Evolutionary conservation across 2,113 vertebrate genomes (phyloP), one percentile per base, ranked within the genome.

Genomic region (Onychostoma macrolepis): DNA sequence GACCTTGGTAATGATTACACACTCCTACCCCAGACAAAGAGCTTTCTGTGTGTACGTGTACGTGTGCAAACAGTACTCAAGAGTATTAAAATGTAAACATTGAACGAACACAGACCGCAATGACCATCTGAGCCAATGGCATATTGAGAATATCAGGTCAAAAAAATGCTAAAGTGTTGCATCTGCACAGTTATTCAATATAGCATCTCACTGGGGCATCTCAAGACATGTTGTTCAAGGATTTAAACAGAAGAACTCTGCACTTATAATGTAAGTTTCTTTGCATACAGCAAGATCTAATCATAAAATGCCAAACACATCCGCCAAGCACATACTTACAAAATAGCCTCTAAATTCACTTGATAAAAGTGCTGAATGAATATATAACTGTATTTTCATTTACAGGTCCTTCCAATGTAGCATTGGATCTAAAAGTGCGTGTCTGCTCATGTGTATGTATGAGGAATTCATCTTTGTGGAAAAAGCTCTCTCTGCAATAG

Each of bases 1-100:
- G 77, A 85, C 77, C 75, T 81, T 85, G 75, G 82, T 89, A 85
- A 87, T 77, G 69, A 77, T 58, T 61, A 77, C 21, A n/a, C n/a
- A 13, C 11, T 48, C 19, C 81, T 81, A 56, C 61, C 41, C 69
- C 45, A 63, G 76, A 87, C 82, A 87, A 86, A 87, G 77, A 71
- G 41, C 69, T 80, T 63, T 80, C 21, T 33, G 33, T 69, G 19
- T 41, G 21, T 77, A n/a, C 83, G 58, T 67, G 80, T 83, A 80
- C 50, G 41, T 82, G 36, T 81, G 53, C 71, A 86, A 36, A 83
- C 19, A 38, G 61, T 43, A 71, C 65, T 33, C 38, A 56, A 78
- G 67, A 38, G 41, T 80, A 83, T 83, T 78, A 56, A 28, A 41
- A 74, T 84, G 48, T 36, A 79, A 79, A 56, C 48, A 33, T 9